Percentiles rank a stretch among this genome's conserved stretches.
Evolutionary conservation across 2,797 vertebrate species (phyloP).

Genomic region (Halcyon badia): DNA sequence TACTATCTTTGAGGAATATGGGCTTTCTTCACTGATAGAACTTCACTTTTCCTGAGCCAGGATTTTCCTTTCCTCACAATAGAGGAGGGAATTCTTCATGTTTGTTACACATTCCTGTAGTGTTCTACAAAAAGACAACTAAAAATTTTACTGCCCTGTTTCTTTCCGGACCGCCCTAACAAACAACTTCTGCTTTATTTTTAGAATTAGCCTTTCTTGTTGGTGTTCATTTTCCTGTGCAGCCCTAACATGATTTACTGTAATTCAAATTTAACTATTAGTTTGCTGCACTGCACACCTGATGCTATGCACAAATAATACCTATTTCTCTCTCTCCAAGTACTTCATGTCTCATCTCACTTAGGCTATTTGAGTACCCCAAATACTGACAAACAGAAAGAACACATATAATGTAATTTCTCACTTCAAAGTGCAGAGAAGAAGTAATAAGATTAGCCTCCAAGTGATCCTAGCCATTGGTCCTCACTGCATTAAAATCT

Average conservation of each 20-base stretch:
- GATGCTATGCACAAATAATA: background rate
- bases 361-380: background rate
- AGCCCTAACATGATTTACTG: slow-evolving; percentile 10
- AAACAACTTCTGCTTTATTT: slow-evolving; percentile 69
- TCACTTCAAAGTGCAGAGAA: background rate
- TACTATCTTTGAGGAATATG: background rate
- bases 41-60: background rate
- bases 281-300: background rate
- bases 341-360: background rate
- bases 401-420: background rate
- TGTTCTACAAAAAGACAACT: background rate
- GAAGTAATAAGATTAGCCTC: background rate
- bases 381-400: background rate
- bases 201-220: slow-evolving; percentile 40
- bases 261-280: slow-evolving; percentile 29
- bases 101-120: slow-evolving; percentile 20
- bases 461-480: background rate
- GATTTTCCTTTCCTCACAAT: background rate
- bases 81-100: background rate
- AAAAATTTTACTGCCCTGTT: slow-evolving; percentile 30
- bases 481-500: background rate
- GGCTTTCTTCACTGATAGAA: background rate
- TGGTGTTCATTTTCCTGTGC: slow-evolving; percentile 56
- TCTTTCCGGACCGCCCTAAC: slow-evolving; percentile 26
- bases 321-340: background rate